Evolutionary conservation across 2,888 invertebrate genomes (phyloP), one percentile per base, ranked within the genome.

Genomic region (Sepiola atlantica): DNA sequence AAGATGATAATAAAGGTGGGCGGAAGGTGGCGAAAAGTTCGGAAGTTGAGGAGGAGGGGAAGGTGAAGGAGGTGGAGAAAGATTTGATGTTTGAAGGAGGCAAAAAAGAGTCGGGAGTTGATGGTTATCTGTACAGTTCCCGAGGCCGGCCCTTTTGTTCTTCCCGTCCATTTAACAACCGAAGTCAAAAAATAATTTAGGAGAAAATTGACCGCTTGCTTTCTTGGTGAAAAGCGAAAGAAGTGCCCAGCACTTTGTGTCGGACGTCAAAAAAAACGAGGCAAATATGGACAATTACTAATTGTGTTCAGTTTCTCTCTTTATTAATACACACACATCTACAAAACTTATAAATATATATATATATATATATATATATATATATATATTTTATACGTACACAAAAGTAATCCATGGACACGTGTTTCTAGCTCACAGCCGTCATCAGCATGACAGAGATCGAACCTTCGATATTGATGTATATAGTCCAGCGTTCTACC

Each of bases 301-400:
- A 14, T n/a, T 16, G 28, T 77, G 77, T n/a, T n/a, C n/a, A 28
- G n/a, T 77, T 10, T 77, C 77, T 77, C n/a, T 77, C 28, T 20
- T 21, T 8, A 57, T n/a, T 4, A 28, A n/a, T 18, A 77, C 77
- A 77, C 28, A 77, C 77, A 77, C 77, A 77, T 6, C 16, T 2
- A 55, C 55, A 20, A 61, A 4, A 61, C 28, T 20, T 24, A 61
- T 24, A 24, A 1, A 61, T n/a, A n/a, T 18, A n/a, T 28, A n/a
- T 77, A n/a, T n/a, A n/a, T 77, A 77, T n/a, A 77, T 77, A 77
- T 77, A 77, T 77, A 77, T n/a, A 77, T 77, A 77, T 77, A 77
- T 77, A 77, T 77, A 77, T 77, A 77, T 77, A 77, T 57, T 21
- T 57, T n/a, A 57, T 57, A 57, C 21, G 21, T 61, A 28, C 10